Evolutionary conservation across 1,140 invertebrate species (phyloP).

Genomic region (Zaprionus davidi): DNA sequence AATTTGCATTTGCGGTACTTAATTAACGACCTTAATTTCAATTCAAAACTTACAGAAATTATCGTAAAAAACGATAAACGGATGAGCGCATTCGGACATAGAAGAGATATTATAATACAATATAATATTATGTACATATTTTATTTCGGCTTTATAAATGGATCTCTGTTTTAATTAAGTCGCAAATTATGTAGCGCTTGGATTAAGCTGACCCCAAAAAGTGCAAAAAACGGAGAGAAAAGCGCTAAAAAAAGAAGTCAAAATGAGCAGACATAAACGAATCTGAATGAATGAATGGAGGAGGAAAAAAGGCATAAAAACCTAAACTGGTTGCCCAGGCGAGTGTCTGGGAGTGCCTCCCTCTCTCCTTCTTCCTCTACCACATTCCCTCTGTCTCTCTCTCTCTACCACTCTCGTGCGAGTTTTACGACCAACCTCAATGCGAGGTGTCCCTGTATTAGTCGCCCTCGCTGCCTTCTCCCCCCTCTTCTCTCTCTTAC

Average conservation of each 20-base stretch:
- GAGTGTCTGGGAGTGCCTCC: neutral
- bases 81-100: neutral
- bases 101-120: slow-evolving; percentile 15
- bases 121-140: slow-evolving; percentile 17
- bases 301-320: slow-evolving; percentile 19
- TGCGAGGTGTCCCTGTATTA: slow-evolving; percentile 46
- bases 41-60: slow-evolving; percentile 29
- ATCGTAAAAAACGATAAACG: slow-evolving; percentile 20
- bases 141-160: slow-evolving; percentile 40
- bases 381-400: slow-evolving; percentile 11
- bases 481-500: slow-evolving; percentile 9
- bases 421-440: slow-evolving; percentile 75
- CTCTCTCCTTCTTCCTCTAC: slow-evolving; percentile 22
- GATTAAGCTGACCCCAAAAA: slow-evolving; percentile 69
- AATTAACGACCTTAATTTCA: slow-evolving; percentile 58
- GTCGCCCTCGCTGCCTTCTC: slow-evolving; percentile 33
- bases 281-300: slow-evolving; percentile 46
- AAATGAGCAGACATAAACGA: slow-evolving; percentile 25
- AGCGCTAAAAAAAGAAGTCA: slow-evolving; percentile 28
- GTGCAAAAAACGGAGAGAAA: slow-evolving; percentile 20
- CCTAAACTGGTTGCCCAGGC: slow-evolving; percentile 64
- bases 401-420: slow-evolving; percentile 45
- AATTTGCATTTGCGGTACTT: slow-evolving; percentile 57
- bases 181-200: slow-evolving; percentile 65
- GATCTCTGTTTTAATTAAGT: slow-evolving; percentile 70